Evolutionary conservation across 2,797 vertebrate genomes (phyloP), one percentile per base, ranked within the genome.

Genomic region (Scleropages formosus): DNA sequence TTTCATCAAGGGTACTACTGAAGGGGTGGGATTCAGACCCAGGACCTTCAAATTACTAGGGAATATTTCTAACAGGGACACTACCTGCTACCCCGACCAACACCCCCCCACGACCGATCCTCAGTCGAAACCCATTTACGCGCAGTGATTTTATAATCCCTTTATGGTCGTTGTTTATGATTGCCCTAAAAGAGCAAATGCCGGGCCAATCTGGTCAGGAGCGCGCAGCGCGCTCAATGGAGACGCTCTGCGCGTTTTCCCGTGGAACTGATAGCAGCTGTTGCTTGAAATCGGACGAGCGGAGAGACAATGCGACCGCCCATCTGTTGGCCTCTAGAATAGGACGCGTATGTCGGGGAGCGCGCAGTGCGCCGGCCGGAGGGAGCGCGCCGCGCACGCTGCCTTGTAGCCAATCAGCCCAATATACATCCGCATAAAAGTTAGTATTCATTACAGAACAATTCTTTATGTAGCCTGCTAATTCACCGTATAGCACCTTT

Each of bases 251-350:
- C 31, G 84, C 85, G 84, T 83, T 87, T 87, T 87, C 87, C 89
- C 90, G 90, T 93, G 90, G 90, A 93, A 92, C 88, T 92, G 89
- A 92, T 87, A 93, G 94, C 96, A 98, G 95, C 96, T 98, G 96
- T 94, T 88, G 91, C 94, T 92, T 93, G 92, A 94, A 93, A 94
- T 96, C 93, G 93, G 91, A 89, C 93, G 92, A 92, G 92, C 88
- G 85, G 87, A 83, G 87, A 93, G 89, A 91, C 91, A 94, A 91
- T 92, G 89, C 86, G 84, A 68, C 79, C 85, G 89, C 92, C 96
- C 97, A 98, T 99, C 97, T 99, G 97, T 95, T 97, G 93, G 94
- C 89, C 92, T 91, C 89, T 83, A 90, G 93, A 91, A 95, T 92
- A 92, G 93, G 89, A 84, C 88, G 94, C 95, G 94, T 96, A 96